These are phyloP conservation scores for Sula dactylatra DNA, from an alignment of 2,113 vertebrate species.

Conservation along the genomic window DNA sequence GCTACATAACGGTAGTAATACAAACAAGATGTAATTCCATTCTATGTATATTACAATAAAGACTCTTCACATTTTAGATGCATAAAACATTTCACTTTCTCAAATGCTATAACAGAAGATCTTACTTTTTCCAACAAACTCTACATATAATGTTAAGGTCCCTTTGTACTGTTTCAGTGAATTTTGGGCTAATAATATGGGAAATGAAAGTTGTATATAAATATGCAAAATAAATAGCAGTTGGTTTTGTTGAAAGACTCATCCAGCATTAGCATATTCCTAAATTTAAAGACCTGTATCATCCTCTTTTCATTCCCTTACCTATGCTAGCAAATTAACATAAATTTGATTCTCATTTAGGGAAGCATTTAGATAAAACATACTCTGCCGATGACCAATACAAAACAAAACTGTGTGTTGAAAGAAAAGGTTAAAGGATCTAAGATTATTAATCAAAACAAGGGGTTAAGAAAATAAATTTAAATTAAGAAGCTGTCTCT, in stretches of 20 bases:
- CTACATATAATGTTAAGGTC: not conserved
- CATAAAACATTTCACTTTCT: not conserved
- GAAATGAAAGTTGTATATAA: not conserved
- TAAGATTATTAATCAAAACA: not conserved
- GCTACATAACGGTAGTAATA: not conserved
- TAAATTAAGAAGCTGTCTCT: not conserved
- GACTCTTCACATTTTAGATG: not conserved
- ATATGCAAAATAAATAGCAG: not conserved
- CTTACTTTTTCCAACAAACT: not conserved
- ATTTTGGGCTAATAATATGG: not conserved
- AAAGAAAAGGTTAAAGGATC: not conserved
- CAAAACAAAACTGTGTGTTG: not conserved
- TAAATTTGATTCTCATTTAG: not conserved
- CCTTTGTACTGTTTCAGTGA: not conserved
- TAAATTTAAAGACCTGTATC: not conserved
- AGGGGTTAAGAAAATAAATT: not conserved
- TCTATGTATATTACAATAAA: not conserved
- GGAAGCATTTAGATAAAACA: not conserved
- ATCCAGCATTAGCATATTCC: not conserved
- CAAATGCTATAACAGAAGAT: not conserved
- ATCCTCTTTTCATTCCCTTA: not conserved
- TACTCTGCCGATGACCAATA: not conserved
- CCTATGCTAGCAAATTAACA: not conserved
- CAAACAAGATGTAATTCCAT: not conserved
- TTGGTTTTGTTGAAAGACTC: not conserved